phyloP scores from a whole-genome alignment of 2,888 invertebrate species.

The Drosophila fungiperda region DNA sequence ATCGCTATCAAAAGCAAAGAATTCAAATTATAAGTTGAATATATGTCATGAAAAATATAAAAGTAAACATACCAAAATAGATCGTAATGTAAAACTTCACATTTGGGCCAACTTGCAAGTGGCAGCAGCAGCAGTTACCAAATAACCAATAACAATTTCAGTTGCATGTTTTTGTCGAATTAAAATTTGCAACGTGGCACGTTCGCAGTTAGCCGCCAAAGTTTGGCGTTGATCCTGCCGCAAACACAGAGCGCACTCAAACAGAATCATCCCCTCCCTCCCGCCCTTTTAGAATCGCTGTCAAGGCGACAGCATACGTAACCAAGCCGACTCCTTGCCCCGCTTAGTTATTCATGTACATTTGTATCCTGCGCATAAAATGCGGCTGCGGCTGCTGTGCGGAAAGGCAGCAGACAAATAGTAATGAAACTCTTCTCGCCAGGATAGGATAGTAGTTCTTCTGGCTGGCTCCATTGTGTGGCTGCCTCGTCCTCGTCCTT shows the following conservation, averaged over 20 bases:
- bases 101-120: slow-evolving; percentile 53
- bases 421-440: slow-evolving; percentile 75
- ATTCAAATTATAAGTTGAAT: slow-evolving; percentile 1
- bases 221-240: slow-evolving; percentile 66
- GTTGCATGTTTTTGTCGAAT: slow-evolving; percentile 75
- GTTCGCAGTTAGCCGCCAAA: slow-evolving; percentile 67
- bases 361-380: slow-evolving; percentile 81
- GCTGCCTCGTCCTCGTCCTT: slow-evolving; percentile 30
- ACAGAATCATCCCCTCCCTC: slow-evolving; percentile 3
- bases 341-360: slow-evolving; percentile 79
- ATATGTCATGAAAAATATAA: not conserved
- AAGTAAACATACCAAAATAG: slow-evolving; percentile 2
- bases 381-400: slow-evolving; percentile 80
- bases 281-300: fast-evolving
- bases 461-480: slow-evolving; percentile 47
- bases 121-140: slow-evolving; percentile 40
- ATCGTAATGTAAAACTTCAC: slow-evolving; percentile 20
- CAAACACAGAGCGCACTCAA: slow-evolving; percentile 45
- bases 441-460: slow-evolving; percentile 68
- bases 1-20: not conserved
- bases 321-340: slow-evolving; percentile 22
- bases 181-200: slow-evolving; percentile 79
- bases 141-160: slow-evolving; percentile 79
- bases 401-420: slow-evolving; percentile 81
- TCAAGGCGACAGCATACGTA: slow-evolving; percentile 20